phyloP scores from a whole-genome alignment of 1,140 invertebrate species.

The Gonioctena quinquepunctata region DNA sequence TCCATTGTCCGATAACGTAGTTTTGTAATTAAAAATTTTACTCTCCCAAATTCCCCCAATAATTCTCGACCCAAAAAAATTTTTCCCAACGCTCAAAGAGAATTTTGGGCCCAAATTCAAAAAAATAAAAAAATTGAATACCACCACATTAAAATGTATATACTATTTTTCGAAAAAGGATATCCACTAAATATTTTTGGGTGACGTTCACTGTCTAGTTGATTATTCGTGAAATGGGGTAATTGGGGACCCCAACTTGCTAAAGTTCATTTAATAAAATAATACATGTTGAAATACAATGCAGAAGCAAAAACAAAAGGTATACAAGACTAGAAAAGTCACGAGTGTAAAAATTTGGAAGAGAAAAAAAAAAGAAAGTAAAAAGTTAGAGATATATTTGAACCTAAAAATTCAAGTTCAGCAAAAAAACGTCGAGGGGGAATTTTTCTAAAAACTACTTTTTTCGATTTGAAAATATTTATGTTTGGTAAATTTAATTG shows the following conservation, averaged over 20 bases:
- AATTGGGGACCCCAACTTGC: neutral
- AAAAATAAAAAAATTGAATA: neutral
- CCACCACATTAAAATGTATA: neutral
- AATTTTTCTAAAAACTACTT: too few species aligned
- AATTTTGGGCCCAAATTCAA: neutral
- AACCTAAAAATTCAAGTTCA: too few species aligned
- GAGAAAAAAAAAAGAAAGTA: too few species aligned
- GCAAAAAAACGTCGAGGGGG: too few species aligned
- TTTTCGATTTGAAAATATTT: too few species aligned
- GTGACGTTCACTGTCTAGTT: neutral
- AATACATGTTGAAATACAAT: too few species aligned
- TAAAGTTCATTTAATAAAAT: neutral
- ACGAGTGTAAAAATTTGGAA: too few species aligned
- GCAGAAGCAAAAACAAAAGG: too few species aligned
- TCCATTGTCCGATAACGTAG: neutral
- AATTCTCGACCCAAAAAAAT: neutral
- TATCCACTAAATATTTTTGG: neutral
- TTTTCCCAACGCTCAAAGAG: neutral
- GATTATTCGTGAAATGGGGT: neutral
- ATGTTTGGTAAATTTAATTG: too few species aligned
- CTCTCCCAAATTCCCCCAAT: neutral
- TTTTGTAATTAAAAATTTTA: neutral
- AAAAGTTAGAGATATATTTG: too few species aligned
- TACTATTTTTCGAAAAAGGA: neutral
- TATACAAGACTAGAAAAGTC: too few species aligned